Base-by-base conservation (phyloP, 2,797 vertebrate genomes). In the Gambelia wislizenii region DNA sequence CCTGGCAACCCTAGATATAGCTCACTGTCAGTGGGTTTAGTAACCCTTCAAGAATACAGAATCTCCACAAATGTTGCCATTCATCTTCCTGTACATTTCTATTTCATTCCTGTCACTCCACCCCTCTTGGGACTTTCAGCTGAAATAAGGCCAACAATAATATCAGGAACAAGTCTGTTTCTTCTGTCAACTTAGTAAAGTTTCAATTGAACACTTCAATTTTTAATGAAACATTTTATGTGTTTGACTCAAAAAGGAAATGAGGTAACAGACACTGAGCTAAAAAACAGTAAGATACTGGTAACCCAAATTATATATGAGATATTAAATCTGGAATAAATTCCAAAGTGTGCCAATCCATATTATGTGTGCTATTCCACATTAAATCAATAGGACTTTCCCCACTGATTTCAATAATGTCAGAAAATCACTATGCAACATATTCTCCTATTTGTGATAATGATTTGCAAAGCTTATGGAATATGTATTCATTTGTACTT, bases 141-240 rank as follows among this genome's bases (percentile, higher is more conserved):
- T 77, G 59, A 78, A 78, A 78, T 86, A 67, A 67, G 59, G 59
- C 42, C 74, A 86, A 47, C 10, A 5, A 49, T 49, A 86, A 78
- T 67, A 67, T 78, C 61, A 67, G 59, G 44, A 67, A 78, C 75
- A 86, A 33, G 33, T 67, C 30, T 64, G 56, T 10, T 59, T 39
- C 44, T 44, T 86, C 74, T 64, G 25, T 86, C 42, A 36, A 25
- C 16, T 36, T 33, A 14, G 54, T 16, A 44, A 22, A 33, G 16
- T 49, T 75, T 75, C 84, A 75, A 30, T 52, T 59, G 70, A 75
- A 85, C 27, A 22, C 25, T 75, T 85, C 42, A 42, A 33, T 75
- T 75, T 85, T 78, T 67, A 78, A 49, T 67, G 56, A 86, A 49
- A 67, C 30, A n/a, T 64, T 47, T 64, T 56, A 54, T 74, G 39